Base-by-base conservation (phyloP, 2,888 invertebrate genomes). In the Busseola fusca region DNA sequence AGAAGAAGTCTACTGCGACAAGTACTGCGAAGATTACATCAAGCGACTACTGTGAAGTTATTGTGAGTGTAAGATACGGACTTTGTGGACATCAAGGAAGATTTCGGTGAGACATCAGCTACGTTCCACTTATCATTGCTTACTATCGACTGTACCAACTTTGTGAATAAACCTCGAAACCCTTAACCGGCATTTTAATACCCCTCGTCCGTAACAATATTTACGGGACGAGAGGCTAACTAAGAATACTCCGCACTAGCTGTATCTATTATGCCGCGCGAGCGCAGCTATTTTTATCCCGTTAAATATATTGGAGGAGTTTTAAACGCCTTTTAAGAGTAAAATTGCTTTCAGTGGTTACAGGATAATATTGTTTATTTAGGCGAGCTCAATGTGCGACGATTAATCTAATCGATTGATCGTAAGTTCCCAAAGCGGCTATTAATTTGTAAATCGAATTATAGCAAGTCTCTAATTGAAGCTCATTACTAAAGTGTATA, bases 381-480 rank as follows among this genome's bases (percentile, higher is more conserved):
- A 64, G 18, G 16, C 9, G 2, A 54, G 45, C 56, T 42, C n/a
- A 56, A 37, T 30, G 1, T 64, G 6, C 18, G 34, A 58, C 1
- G 10, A n/a, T 60, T 66, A 58, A 57, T 59, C 34, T 48, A 27
- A 60, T 48, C 37, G 27, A 9, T 40, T 63, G 70, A 78, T 62
- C 27, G 34, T 52, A 50, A 48, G 57, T 25, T 40, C 27, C 50
- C 16, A 69, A 82, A 69, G 60, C 1, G 54, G 40, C 45, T 58
- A 75, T 75, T 83, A 83, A 80, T 80, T 66, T 58, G 60, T 65
- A 58, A 83, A 83, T 74, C 64, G 60, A 80, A 67, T 80, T 64
- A 80, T 54, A 72, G 18, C 56, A 60, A 68, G 54, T 66, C 73
- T 77, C 64, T 77, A 77, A 81, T 85, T 54, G 54, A 69, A 57